These are phyloP conservation scores for Pristiophorus japonicus DNA, from an alignment of 2,113 vertebrate genomes.

Conservation along the genomic window DNA sequence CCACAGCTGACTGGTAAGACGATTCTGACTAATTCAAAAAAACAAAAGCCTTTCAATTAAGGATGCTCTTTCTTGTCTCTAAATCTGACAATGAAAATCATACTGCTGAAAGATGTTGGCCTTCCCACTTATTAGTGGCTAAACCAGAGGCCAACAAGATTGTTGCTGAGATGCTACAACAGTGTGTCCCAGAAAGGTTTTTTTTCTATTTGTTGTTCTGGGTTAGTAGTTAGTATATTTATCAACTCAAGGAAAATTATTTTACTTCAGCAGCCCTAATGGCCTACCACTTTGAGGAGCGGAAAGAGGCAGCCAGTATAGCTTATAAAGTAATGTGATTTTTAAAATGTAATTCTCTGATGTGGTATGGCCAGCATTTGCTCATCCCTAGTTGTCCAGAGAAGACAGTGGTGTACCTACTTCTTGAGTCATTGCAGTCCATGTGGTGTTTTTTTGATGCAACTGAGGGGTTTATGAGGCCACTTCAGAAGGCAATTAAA, in stretches of 20 bases:
- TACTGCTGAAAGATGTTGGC: neutral
- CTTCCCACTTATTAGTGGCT: neutral
- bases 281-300: neutral
- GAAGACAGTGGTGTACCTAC: neutral
- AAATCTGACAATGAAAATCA: neutral
- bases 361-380: neutral
- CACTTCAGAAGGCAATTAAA: neutral
- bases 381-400: neutral
- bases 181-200: neutral
- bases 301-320: neutral
- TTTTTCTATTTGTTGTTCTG: too few relatives aligned
- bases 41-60: neutral
- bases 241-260: neutral
- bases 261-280: neutral
- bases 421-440: neutral
- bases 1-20: neutral
- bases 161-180: neutral
- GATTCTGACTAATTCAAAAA: neutral
- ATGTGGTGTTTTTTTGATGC: neutral
- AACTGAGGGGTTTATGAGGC: neutral
- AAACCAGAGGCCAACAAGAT: neutral
- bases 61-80: neutral
- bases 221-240: too few relatives aligned
- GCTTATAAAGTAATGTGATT: neutral
- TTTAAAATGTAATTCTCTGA: neutral